phyloP scores from a whole-genome alignment of 2,888 invertebrate genomes.

The Tortrix viridana region DNA sequence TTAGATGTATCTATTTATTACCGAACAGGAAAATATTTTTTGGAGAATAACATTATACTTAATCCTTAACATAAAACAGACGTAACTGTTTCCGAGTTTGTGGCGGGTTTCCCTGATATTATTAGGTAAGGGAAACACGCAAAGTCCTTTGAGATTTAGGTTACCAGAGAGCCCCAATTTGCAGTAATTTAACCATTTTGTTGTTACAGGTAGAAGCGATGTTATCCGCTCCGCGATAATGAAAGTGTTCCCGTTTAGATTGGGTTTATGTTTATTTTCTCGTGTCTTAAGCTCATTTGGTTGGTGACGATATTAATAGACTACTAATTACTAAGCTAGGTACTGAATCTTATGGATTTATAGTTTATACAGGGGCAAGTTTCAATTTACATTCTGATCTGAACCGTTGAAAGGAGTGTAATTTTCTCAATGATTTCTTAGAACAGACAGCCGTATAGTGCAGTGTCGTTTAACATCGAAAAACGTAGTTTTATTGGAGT shows the following conservation, averaged over 20 bases:
- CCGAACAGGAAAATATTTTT: slow-evolving; percentile 10
- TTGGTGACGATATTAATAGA: background rate
- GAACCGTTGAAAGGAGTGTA: no score
- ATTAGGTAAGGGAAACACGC: slow-evolving; percentile 57
- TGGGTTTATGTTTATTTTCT: slow-evolving; percentile 32
- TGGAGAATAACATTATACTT: slow-evolving; percentile 10
- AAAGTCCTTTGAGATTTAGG: slow-evolving; percentile 53
- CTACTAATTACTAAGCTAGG: background rate
- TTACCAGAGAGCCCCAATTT: slow-evolving; percentile 60
- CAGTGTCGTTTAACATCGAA: no score
- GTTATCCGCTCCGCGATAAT: slow-evolving; percentile 15
- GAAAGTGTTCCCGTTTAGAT: slow-evolving; percentile 25
- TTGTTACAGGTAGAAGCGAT: slow-evolving; percentile 27
- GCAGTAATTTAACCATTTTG: slow-evolving; percentile 65
- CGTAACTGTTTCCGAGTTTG: slow-evolving; percentile 48
- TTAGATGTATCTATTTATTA: no score
- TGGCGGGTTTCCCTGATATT: slow-evolving; percentile 56
- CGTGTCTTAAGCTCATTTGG: slow-evolving; percentile 19
- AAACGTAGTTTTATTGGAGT: no score
- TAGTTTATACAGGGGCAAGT: no score
- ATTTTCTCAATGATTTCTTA: no score
- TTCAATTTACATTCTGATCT: no score
- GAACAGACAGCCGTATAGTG: no score
- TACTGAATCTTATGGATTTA: no score
- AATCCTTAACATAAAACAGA: slow-evolving; percentile 3